These are phyloP conservation scores for Nemopilema nomurai DNA, from an alignment of 30 jellyfish, hydroid and myxozoan genomes.

Conservation along the genomic window DNA sequence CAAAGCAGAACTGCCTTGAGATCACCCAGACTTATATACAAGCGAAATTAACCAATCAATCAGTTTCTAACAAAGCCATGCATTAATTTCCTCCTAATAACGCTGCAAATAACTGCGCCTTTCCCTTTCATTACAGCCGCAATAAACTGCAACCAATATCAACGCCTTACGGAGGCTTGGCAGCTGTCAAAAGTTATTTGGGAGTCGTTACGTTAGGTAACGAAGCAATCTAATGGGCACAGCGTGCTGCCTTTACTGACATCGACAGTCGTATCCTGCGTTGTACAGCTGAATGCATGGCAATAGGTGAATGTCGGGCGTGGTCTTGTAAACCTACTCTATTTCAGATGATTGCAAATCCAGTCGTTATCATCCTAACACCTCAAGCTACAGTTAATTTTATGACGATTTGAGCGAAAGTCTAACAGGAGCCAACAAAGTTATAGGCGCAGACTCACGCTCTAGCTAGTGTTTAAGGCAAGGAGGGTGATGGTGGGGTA, in stretches of 20 bases:
- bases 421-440: too few species aligned
- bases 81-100: background rate
- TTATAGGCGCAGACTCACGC: too few species aligned
- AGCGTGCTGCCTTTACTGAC: background rate
- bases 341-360: too few species aligned
- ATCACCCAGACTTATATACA: background rate
- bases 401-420: too few species aligned
- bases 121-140: background rate
- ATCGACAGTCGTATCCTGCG: too few species aligned
- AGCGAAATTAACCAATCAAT: background rate
- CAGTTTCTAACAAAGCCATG: background rate
- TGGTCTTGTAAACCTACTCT: too few species aligned
- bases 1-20: background rate
- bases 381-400: too few species aligned
- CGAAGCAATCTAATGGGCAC: background rate
- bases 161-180: conserved; percentile 11
- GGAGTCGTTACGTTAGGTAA: conserved; percentile 23
- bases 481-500: too few species aligned
- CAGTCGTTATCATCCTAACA: too few species aligned
- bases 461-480: too few species aligned
- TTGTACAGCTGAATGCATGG: too few species aligned
- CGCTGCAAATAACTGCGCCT: background rate
- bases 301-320: too few species aligned
- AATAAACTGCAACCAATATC: conserved; percentile 19
- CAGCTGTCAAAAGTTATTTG: conserved; percentile 57